Conservation (phyloP, 2,888 invertebrate species). For the Volucella inflata region DNA sequence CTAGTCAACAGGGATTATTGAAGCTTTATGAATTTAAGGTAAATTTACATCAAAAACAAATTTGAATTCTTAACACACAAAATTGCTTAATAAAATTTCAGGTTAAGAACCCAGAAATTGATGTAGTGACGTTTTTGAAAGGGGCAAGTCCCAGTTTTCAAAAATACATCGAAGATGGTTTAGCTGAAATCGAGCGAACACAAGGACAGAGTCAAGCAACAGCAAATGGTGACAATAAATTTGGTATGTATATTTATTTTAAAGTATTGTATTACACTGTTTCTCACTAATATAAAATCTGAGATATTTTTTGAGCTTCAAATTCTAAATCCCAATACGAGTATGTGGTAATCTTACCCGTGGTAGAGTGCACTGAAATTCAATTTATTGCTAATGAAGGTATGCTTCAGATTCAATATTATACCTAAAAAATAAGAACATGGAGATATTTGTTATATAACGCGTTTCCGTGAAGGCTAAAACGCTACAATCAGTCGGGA, state of each 20-base stretch:
- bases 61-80: not conserved
- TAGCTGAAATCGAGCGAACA: conserved; percentile 82
- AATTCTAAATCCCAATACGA: no score
- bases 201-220: conserved; percentile 67
- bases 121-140: conserved; percentile 82
- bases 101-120: conserved; percentile 83
- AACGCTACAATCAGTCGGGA: no score
- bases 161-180: conserved; percentile 83
- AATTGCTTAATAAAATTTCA: conserved; percentile 52
- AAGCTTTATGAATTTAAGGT: conserved; percentile 84
- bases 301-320: no score
- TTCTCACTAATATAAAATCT: no score
- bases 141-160: conserved; percentile 83
- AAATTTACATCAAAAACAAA: not conserved
- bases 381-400: no score
- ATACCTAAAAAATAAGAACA: no score
- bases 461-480: no score
- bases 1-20: conserved; percentile 90
- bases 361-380: no score
- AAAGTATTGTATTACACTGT: not conserved
- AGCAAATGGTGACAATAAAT: conserved; percentile 76
- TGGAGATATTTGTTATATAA: no score
- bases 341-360: no score
- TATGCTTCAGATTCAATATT: no score
- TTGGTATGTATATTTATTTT: conserved; percentile 63